These are phyloP conservation scores for Delia radicum DNA, from an alignment of 1,140 invertebrate genomes.

Conservation along the genomic window DNA sequence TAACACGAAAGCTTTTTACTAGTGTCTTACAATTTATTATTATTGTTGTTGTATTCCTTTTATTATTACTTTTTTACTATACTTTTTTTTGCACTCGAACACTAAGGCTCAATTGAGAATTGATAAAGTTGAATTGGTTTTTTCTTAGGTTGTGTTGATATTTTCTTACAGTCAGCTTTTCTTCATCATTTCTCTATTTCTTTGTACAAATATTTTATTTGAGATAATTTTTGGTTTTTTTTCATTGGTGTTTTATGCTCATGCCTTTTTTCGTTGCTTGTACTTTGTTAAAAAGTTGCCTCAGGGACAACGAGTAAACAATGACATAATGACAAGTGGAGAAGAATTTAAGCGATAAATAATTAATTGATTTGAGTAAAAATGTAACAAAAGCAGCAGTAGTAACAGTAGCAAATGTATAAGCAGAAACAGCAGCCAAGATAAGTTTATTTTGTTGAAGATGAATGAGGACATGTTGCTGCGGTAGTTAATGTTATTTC, in stretches of 20 bases:
- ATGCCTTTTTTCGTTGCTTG: neutral
- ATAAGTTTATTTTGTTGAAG: constrained; percentile 6
- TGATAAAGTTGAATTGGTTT: constrained; percentile 48
- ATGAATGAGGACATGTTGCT: constrained; percentile 18
- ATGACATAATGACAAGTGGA: constrained; percentile 56
- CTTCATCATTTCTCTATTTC: neutral
- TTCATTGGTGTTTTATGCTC: neutral
- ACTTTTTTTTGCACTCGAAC: constrained; percentile 10
- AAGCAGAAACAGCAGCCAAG: neutral
- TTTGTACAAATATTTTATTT: neutral
- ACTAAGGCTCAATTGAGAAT: constrained; percentile 51
- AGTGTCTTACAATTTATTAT: neutral
- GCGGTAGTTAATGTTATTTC: constrained; percentile 14
- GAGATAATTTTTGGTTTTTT: neutral
- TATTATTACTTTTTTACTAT: constrained; percentile 24
- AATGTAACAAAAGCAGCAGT: constrained; percentile 30
- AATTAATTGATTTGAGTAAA: constrained; percentile 54
- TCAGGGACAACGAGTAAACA: constrained; percentile 37
- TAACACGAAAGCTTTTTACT: neutral
- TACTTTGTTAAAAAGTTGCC: constrained; percentile 9
- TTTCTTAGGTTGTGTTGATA: neutral
- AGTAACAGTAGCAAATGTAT: neutral
- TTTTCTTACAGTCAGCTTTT: neutral
- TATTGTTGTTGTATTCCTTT: neutral
- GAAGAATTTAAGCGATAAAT: constrained; percentile 56